These are phyloP conservation scores for Oncopodura yosiiana DNA, from an alignment of 1,140 invertebrate species.

Conservation along the genomic window DNA sequence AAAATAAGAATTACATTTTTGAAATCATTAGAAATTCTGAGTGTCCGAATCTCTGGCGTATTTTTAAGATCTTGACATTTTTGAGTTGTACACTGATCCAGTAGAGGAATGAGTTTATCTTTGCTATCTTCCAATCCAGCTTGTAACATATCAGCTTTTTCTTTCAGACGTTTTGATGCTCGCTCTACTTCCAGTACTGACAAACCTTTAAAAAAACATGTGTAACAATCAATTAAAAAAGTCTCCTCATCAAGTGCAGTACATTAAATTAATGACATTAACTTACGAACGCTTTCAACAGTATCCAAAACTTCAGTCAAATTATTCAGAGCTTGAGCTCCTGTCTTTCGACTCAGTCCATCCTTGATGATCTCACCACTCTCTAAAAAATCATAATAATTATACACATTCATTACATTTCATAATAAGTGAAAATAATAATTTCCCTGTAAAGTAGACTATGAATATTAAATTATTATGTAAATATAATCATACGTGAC, in stretches of 20 bases:
- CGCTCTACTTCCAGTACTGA: slow-evolving; percentile 20
- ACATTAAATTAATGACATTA: too few species aligned
- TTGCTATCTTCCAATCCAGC: slow-evolving; percentile 14
- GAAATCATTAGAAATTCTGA: slow-evolving; percentile 30
- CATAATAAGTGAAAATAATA: not conserved
- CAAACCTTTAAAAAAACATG: too few species aligned
- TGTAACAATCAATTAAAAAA: too few species aligned
- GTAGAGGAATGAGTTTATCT: slow-evolving; percentile 9
- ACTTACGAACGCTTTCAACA: slow-evolving; percentile 20
- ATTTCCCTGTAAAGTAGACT: slow-evolving; percentile 5
- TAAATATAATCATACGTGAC: not conserved
- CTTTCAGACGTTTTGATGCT: slow-evolving; percentile 21
- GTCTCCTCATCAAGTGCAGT: too few species aligned
- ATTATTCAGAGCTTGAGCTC: slow-evolving; percentile 29
- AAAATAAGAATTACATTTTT: slow-evolving; percentile 22
- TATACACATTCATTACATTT: not conserved
- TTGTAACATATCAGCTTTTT: slow-evolving; percentile 22
- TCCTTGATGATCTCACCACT: slow-evolving; percentile 33
- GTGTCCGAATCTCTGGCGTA: slow-evolving; percentile 26
- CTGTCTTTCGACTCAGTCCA: slow-evolving; percentile 24
- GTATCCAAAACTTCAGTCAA: slow-evolving; percentile 29
- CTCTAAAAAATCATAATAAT: slow-evolving; percentile 17
- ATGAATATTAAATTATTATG: not conserved
- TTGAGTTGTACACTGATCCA: slow-evolving; percentile 14
- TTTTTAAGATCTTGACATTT: slow-evolving; percentile 24